phyloP scores from a whole-genome alignment of 2,888 invertebrate genomes.

The Patella caerulea region DNA sequence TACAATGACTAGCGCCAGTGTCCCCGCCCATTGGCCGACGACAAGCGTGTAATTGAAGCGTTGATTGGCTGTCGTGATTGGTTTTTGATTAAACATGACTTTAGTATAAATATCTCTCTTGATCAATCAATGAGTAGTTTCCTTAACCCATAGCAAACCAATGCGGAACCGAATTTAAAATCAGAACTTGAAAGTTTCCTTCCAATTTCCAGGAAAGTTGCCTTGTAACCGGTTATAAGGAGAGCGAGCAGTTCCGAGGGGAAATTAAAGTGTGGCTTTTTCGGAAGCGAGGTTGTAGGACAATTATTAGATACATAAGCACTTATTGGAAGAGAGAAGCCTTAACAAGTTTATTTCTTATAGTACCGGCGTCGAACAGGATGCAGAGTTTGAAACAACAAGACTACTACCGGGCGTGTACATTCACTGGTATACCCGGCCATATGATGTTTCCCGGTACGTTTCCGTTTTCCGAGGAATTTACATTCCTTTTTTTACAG shows the following conservation, averaged over 20 bases:
- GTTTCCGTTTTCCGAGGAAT: constrained; percentile 26
- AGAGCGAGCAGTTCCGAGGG: constrained; percentile 54
- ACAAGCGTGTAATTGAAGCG: constrained; percentile 28
- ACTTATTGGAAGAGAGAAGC: constrained; percentile 39
- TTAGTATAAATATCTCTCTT: constrained; percentile 53
- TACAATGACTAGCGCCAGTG: constrained; percentile 13
- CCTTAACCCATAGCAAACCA: constrained; percentile 54
- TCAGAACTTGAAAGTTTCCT: constrained; percentile 60
- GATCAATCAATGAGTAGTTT: constrained; percentile 60
- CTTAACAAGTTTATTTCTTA: constrained; percentile 19
- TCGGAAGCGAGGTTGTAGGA: constrained; percentile 52
- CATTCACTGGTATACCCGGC: constrained; percentile 62
- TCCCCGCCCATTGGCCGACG: constrained; percentile 29
- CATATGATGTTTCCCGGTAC: constrained; percentile 65
- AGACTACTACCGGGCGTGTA: constrained; percentile 67
- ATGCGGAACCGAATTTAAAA: constrained; percentile 64
- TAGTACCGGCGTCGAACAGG: constrained; percentile 12
- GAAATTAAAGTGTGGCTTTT: constrained; percentile 57
- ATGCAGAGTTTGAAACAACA: constrained; percentile 67
- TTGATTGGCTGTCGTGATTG: constrained; percentile 36
- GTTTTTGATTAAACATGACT: constrained; percentile 41
- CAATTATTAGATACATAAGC: constrained; percentile 55
- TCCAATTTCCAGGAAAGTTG: constrained; percentile 49
- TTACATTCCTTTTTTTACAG: constrained; percentile 1
- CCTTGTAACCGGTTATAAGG: constrained; percentile 50